Evolutionary conservation across 2,888 invertebrate genomes (phyloP).

Genomic region (Ophion costatus): DNA sequence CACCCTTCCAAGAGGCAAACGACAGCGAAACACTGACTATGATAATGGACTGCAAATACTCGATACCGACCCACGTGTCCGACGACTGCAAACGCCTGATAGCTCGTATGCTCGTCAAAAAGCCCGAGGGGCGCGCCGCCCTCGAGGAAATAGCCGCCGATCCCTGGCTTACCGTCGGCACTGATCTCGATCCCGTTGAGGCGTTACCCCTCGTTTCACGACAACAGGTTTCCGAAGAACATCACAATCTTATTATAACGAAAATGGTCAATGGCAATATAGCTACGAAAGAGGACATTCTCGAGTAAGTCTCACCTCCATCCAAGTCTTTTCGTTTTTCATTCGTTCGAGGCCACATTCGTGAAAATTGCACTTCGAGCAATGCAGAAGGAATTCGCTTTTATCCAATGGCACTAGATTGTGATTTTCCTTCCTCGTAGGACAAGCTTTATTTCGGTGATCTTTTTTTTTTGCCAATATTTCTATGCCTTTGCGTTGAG

Average conservation of each 20-base stretch:
- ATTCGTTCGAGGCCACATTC: not conserved
- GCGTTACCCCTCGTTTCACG: constrained; percentile 93
- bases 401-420: no score
- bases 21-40: constrained; percentile 99
- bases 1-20: constrained; percentile 99
- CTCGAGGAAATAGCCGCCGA: constrained; percentile 94
- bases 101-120: constrained; percentile 95
- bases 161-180: constrained; percentile 90
- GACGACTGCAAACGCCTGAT: constrained; percentile 95
- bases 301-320: constrained; percentile 87
- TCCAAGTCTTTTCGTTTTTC: constrained; percentile 12
- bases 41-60: constrained; percentile 99
- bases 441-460: not conserved
- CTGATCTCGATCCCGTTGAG: constrained; percentile 85
- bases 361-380: not conserved
- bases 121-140: constrained; percentile 95
- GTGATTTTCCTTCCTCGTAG: no score
- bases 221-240: constrained; percentile 95
- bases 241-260: constrained; percentile 95
- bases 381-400: no score
- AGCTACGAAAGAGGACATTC: constrained; percentile 96
- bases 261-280: constrained; percentile 98
- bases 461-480: not conserved
- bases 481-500: not conserved
- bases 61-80: constrained; percentile 95